Evolutionary conservation across 2,113 vertebrate genomes (phyloP).

Genomic region (Caracal caracal): DNA sequence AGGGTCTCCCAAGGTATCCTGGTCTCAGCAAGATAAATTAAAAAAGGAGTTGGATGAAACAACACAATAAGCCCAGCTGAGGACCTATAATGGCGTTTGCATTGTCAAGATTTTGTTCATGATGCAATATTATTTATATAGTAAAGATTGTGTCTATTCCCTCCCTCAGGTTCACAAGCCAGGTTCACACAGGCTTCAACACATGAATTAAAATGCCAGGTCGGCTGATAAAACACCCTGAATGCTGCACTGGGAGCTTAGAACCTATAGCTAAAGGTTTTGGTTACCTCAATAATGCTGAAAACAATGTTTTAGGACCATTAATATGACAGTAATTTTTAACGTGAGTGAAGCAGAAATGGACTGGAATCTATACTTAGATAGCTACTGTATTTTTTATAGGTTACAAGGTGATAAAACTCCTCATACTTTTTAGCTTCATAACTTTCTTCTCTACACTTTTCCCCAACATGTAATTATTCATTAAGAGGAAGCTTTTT

Average conservation of each 20-base stretch:
- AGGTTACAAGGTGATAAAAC: conserved; percentile 39
- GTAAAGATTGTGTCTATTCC: background rate
- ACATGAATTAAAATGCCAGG: background rate
- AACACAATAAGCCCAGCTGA: background rate
- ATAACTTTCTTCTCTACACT: background rate
- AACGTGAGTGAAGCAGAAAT: background rate
- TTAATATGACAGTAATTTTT: conserved; percentile 22
- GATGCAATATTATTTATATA: background rate
- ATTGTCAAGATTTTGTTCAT: background rate
- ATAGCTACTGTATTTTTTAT: background rate
- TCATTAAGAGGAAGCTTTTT: background rate
- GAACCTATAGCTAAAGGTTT: background rate
- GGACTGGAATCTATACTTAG: background rate
- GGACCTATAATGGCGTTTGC: background rate
- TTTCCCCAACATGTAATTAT: background rate
- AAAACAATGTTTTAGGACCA: background rate
- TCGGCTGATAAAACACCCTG: conserved; percentile 10
- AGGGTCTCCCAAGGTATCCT: background rate
- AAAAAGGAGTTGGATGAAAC: conserved; percentile 12
- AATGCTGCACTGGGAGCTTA: background rate
- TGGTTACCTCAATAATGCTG: background rate
- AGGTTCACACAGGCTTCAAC: background rate
- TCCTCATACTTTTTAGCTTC: background rate
- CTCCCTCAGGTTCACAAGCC: background rate
- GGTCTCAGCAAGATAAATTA: conserved; percentile 8